Evolutionary conservation across 2,888 invertebrate species (phyloP), one percentile per base, ranked within the genome.

Genomic region (Coronaproctus castanopsis): DNA sequence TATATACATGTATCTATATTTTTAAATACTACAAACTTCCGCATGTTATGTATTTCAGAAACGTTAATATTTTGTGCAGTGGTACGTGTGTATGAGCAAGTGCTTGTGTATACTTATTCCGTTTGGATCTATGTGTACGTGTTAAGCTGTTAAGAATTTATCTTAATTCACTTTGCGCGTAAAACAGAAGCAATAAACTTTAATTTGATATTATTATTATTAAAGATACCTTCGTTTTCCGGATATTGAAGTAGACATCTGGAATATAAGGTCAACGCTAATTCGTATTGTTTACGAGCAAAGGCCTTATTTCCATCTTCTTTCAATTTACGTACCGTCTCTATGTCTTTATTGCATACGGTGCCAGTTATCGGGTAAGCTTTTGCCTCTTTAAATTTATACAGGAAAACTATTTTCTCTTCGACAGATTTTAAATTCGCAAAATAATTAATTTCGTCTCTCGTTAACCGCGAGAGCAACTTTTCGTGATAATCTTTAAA

Each of bases 161-260:
- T n/a, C n/a, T n/a, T n/a, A n/a, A n/a, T n/a, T n/a, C n/a, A n/a
- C n/a, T n/a, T n/a, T n/a, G n/a, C n/a, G n/a, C n/a, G n/a, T n/a
- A n/a, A n/a, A n/a, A n/a, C n/a, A n/a, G n/a, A n/a, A n/a, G n/a
- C n/a, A n/a, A n/a, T n/a, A n/a, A n/a, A n/a, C n/a, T n/a, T n/a
- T n/a, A n/a, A n/a, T n/a, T n/a, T n/a, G n/a, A n/a, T n/a, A n/a
- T n/a, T n/a, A n/a, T n/a, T n/a, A n/a, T n/a, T n/a, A n/a, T n/a
- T n/a, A n/a, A n/a, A n/a, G n/a, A n/a, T 36, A 36, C 36, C 36
- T 36, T 36, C 36, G 19, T 56, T 52, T 14, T n/a, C 2, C 8
- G 59, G 21, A 56, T 51, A 24, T 59, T 56, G 55, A 3, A 59
- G 52, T 24, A 59, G 48, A 55, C 55, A 50, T 56, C 56, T 51